Conservation (phyloP, 2,797 vertebrate genomes). For the Malacoctenus gilli region DNA sequence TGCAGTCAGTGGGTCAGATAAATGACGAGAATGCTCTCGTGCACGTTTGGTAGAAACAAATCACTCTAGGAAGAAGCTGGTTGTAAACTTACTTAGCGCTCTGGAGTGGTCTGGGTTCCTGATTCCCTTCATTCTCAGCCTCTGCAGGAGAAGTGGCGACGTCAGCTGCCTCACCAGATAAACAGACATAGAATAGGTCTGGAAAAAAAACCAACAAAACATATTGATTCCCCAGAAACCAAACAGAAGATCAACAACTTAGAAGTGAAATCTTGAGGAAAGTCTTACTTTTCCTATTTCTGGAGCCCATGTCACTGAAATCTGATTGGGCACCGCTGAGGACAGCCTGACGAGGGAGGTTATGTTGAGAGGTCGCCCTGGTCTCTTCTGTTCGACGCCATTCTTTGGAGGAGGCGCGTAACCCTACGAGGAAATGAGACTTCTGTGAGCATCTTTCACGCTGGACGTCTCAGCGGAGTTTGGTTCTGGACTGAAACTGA, state of each 20-base stretch:
- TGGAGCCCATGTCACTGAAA: slow-evolving; percentile 95
- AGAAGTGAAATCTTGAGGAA: no score
- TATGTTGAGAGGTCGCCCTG: slow-evolving; percentile 93
- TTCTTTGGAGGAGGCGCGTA: slow-evolving; percentile 95
- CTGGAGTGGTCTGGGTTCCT: slow-evolving; percentile 98
- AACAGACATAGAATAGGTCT: slow-evolving; percentile 98
- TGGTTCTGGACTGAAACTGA: slow-evolving; percentile 4
- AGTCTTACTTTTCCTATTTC: slow-evolving; percentile 94
- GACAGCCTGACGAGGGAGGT: slow-evolving; percentile 93
- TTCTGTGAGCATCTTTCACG: neutral
- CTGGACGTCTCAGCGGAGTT: neutral
- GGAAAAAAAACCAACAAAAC: slow-evolving; percentile 22
- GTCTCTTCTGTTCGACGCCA: slow-evolving; percentile 96
- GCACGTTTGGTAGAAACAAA: no score
- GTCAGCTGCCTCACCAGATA: slow-evolving; percentile 97
- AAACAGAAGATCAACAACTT: no score
- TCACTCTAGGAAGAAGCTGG: no score
- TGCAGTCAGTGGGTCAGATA: no score
- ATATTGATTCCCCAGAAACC: no score
- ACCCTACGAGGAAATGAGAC: slow-evolving; percentile 85
- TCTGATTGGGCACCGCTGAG: slow-evolving; percentile 97
- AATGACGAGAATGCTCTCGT: no score
- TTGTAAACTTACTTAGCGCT: slow-evolving; percentile 89
- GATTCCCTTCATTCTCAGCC: slow-evolving; percentile 97
- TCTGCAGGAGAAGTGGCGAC: slow-evolving; percentile 93